phyloP scores from a whole-genome alignment of 2,113 vertebrate genomes.

The Nyctibius bracteatus region DNA sequence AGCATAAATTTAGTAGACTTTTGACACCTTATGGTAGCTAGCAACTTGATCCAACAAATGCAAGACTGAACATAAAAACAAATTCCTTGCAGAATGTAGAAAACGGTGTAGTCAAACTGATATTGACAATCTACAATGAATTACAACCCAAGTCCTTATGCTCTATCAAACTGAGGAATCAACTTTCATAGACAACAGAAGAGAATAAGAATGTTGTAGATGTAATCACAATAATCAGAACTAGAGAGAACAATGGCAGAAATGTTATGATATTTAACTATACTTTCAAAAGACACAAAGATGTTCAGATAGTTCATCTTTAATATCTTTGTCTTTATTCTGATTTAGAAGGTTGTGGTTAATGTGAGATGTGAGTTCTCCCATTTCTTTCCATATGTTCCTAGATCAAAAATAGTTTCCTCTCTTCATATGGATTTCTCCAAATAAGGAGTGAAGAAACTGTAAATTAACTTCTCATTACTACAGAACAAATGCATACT shows the following conservation, averaged over 20 bases:
- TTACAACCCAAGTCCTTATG: slow-evolving; percentile 25
- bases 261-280: neutral
- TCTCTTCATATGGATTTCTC: slow-evolving; percentile 47
- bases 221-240: neutral
- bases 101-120: neutral
- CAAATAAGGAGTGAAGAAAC: slow-evolving; percentile 48
- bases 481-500: slow-evolving; percentile 41
- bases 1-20: slow-evolving; percentile 27
- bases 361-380: slow-evolving; percentile 10
- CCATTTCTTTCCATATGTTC: slow-evolving; percentile 59
- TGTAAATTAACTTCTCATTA: slow-evolving; percentile 66
- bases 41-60: slow-evolving; percentile 39
- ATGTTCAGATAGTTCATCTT: neutral
- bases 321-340: slow-evolving; percentile 24
- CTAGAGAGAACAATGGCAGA: neutral
- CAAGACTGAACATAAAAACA: slow-evolving; percentile 19
- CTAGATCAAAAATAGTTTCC: slow-evolving; percentile 52
- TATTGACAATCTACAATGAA: slow-evolving; percentile 19
- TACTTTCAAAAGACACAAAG: neutral
- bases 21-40: slow-evolving; percentile 45
- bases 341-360: neutral
- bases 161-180: neutral
- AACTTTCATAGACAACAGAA: neutral
- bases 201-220: neutral
- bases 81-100: neutral